Percentiles rank a stretch among this genome's conserved stretches.
Conservation (phyloP, 2,113 vertebrate species). For the zebrafish (Danio rerio) region DNA sequence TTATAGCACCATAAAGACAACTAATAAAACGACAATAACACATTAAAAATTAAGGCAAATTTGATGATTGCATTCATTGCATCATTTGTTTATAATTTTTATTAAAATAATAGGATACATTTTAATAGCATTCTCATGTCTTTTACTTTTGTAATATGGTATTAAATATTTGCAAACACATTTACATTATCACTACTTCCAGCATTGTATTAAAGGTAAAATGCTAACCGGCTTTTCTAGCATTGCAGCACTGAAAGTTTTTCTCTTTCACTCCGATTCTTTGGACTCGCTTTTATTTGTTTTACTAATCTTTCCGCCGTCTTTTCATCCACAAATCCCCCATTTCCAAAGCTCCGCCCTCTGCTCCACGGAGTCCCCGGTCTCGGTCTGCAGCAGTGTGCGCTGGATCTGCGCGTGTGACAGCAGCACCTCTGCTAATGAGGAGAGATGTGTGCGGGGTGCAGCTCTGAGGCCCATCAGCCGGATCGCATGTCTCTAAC, state of each 20-base stretch:
- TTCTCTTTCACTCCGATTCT: not conserved
- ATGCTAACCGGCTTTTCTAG: not conserved
- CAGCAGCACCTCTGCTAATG: conserved; percentile 45
- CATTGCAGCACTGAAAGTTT: not conserved
- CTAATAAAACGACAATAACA: no score
- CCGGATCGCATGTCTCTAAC: conserved; percentile 53
- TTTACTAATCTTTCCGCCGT: not conserved
- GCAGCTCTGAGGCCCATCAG: conserved; percentile 27
- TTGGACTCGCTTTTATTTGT: not conserved
- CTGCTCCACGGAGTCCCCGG: not conserved
- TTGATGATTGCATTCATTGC: no score
- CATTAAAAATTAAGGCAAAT: no score
- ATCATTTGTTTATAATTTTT: no score
- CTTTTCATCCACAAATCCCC: not conserved
- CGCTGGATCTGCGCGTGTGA: not conserved
- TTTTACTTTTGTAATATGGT: not conserved
- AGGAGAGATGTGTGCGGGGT: conserved; percentile 54
- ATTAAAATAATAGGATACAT: no score
- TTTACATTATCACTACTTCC: not conserved
- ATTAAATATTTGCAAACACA: not conserved
- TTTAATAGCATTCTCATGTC: no score
- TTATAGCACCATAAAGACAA: no score
- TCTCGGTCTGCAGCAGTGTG: not conserved
- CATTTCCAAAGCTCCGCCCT: not conserved
- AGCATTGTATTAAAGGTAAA: no score